Conservation (phyloP, 2,113 vertebrate species). For the Egretta garzetta region DNA sequence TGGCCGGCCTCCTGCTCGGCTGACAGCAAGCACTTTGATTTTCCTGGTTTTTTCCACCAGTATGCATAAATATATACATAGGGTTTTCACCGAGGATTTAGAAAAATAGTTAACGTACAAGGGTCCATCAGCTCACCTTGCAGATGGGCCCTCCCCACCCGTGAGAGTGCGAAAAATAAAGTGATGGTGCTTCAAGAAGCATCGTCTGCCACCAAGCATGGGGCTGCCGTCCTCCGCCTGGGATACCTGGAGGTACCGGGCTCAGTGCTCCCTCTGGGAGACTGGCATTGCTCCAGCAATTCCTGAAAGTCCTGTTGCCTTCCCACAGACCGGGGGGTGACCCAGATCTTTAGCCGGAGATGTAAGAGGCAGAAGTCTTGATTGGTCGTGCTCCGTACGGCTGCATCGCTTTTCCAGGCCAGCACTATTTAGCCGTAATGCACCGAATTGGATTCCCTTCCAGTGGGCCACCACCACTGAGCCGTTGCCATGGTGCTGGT, state of each 20-base stretch:
- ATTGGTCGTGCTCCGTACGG: background rate
- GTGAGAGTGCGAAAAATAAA: background rate
- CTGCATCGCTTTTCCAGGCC: background rate
- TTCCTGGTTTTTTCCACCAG: rapidly evolving
- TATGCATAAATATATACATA: rapidly evolving
- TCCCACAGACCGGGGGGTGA: rapidly evolving
- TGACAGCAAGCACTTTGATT: rapidly evolving
- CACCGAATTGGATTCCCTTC: background rate
- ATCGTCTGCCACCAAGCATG: rapidly evolving
- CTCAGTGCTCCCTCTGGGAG: background rate
- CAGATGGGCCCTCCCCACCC: background rate
- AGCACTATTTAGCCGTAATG: background rate
- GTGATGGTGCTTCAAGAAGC: background rate
- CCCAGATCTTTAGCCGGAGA: background rate
- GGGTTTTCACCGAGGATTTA: background rate
- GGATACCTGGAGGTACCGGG: background rate
- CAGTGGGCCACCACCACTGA: background rate
- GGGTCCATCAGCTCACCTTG: background rate
- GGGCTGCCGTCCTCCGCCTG: rapidly evolving
- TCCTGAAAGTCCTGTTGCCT: background rate
- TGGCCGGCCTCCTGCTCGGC: background rate
- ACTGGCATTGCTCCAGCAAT: background rate
- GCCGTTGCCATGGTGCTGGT: background rate
- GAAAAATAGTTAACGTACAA: rapidly evolving
- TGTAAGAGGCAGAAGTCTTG: background rate